phyloP scores from a whole-genome alignment of 1,140 invertebrate species.

The Listronotus bonariensis region DNA sequence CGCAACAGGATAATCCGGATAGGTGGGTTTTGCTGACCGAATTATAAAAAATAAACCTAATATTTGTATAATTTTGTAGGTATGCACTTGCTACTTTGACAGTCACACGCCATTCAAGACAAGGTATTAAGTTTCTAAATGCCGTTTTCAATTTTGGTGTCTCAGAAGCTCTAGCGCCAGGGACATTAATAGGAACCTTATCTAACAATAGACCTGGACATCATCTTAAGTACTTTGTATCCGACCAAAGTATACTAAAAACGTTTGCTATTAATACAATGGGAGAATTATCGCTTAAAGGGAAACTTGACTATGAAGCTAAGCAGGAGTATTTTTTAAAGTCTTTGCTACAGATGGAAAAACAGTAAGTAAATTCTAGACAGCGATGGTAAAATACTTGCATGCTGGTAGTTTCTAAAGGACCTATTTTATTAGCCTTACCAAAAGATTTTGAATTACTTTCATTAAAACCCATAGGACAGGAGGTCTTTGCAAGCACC shows the following conservation, averaged over 20 bases:
- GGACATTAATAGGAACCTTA: conserved; percentile 69
- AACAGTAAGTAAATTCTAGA: conserved; percentile 61
- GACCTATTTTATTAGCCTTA: too few species aligned
- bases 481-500: too few species aligned
- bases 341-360: conserved; percentile 84
- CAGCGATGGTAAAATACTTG: too few species aligned
- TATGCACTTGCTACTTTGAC: conserved; percentile 37
- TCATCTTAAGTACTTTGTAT: conserved; percentile 67
- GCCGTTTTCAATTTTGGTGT: conserved; percentile 72
- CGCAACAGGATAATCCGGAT: conserved; percentile 79
- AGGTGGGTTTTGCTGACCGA: conserved; percentile 62
- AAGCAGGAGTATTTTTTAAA: conserved; percentile 73
- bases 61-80: conserved; percentile 14
- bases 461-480: too few species aligned
- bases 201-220: conserved; percentile 66
- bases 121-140: conserved; percentile 68
- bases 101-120: conserved; percentile 29
- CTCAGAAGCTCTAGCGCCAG: conserved; percentile 75
- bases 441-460: too few species aligned
- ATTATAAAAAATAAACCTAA: too few species aligned
- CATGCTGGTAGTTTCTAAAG: too few species aligned
- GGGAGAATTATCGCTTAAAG: conserved; percentile 79
- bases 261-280: conserved; percentile 74
- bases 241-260: conserved; percentile 67
- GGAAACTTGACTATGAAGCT: conserved; percentile 80